Conservation (phyloP, 2,797 vertebrate species). For the Pogoniulus pusillus region DNA sequence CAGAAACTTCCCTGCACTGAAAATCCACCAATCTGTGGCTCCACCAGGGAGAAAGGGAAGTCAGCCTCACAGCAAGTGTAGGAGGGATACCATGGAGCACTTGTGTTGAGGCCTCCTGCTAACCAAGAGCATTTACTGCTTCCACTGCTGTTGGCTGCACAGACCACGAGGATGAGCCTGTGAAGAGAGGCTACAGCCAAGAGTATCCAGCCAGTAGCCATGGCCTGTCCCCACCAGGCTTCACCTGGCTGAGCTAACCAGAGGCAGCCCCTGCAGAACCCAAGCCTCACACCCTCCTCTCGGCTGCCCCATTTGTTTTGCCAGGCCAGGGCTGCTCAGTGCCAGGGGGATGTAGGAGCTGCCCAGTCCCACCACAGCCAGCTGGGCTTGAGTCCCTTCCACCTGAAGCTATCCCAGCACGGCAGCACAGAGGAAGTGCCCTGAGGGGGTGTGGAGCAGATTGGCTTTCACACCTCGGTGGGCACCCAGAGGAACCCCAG, state of each 20-base stretch:
- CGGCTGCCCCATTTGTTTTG: fast-evolving
- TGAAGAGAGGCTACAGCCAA: not conserved
- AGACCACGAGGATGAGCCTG: not conserved
- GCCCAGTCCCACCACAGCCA: not conserved
- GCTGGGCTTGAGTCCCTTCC: not conserved
- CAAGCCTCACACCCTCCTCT: not conserved
- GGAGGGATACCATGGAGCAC: not conserved
- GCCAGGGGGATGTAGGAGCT: not conserved
- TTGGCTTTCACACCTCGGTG: conserved; percentile 66
- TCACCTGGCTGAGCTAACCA: fast-evolving
- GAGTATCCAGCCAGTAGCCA: not conserved
- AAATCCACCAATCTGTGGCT: not conserved
- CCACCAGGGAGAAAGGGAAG: not conserved
- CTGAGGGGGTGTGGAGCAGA: not conserved
- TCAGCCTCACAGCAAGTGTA: not conserved
- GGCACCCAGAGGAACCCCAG: conserved; percentile 59
- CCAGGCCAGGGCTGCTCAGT: not conserved
- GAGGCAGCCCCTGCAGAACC: not conserved
- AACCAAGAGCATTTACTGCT: not conserved
- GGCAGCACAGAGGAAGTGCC: not conserved
- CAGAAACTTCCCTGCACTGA: not conserved
- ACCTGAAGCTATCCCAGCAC: not conserved
- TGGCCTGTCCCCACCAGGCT: not conserved
- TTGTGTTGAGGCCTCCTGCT: not conserved
- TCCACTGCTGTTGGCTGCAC: not conserved